Base-by-base conservation (phyloP, 2,113 vertebrate species). In the Dascyllus trimaculatus region DNA sequence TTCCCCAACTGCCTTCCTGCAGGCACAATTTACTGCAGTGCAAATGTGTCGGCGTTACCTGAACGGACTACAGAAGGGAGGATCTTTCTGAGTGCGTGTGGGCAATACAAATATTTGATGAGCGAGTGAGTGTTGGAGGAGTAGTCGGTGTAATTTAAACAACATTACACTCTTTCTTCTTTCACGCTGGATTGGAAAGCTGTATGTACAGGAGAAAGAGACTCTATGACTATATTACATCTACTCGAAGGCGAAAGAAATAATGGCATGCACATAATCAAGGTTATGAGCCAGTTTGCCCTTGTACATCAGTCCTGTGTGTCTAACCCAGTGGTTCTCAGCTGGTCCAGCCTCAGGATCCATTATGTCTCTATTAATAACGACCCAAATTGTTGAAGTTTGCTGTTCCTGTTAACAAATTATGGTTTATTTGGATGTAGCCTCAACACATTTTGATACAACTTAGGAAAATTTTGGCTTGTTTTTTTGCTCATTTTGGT, bases 81-180 rank as follows among this genome's bases (percentile, higher is more conserved):
- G 38, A 60, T 76, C 0, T 18, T 52, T 56, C 5, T 22, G 4
- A 57, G 24, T 53, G 21, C 0, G 10, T 72, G 69, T 18, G 2
- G 17, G 38, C 26, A 59, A 75, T 72, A 62, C 65, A 80, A 88
- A 87, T 62, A 53, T 21, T n/a, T 61, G 32, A 14, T 22, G 8
- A 54, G 14, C 21, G 21, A 54, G 45, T 71, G 8, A 29, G 32
- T 56, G 46, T 56, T 52, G 53, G 21, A 40, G 25, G 59, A 46
- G 53, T 5, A 21, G 10, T 18, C 32, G 26, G 6, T 21, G 13
- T 48, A 62, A 69, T 53, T 53, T 68, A 0, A 67, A 48, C 21
- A 38, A 25, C 65, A 25, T 7, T 29, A 8, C 10, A 35, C 21
- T 29, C 4, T 29, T 29, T 29, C 6, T 51, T 66, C 25, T 35